Conservation (phyloP, 2,113 vertebrate genomes). For the Pteruthius melanotis region DNA sequence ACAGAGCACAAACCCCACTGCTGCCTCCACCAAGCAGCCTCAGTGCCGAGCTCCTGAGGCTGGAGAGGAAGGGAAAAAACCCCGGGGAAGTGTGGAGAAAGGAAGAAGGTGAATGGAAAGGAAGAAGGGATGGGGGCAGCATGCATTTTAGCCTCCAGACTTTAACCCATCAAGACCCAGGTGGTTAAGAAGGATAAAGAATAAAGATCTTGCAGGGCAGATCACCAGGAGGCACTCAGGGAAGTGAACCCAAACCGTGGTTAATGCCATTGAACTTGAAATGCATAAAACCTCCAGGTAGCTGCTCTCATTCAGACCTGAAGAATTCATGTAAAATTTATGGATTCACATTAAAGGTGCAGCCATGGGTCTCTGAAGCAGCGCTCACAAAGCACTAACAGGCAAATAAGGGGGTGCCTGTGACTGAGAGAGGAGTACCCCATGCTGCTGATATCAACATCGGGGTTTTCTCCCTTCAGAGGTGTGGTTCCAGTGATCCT, state of each 20-base stretch:
- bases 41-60: neutral
- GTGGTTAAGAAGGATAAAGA: neutral
- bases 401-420: neutral
- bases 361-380: fast-evolving
- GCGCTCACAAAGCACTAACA: fast-evolving
- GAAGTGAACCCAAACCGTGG: neutral
- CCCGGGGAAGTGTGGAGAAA: neutral
- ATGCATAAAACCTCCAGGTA: neutral
- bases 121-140: neutral
- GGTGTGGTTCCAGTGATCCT: neutral
- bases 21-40: neutral
- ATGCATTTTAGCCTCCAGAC: neutral
- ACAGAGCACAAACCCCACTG: neutral
- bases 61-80: slow-evolving; percentile 19
- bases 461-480: neutral
- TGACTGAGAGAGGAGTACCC: fast-evolving
- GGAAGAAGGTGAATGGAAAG: slow-evolving; percentile 33
- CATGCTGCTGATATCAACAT: fast-evolving
- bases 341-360: neutral
- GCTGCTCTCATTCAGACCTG: neutral
- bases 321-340: neutral
- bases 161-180: neutral
- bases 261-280: neutral
- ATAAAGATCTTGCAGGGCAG: neutral
- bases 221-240: neutral